Conservation (phyloP, 1,140 invertebrate species). For the Bombus consobrinus region DNA sequence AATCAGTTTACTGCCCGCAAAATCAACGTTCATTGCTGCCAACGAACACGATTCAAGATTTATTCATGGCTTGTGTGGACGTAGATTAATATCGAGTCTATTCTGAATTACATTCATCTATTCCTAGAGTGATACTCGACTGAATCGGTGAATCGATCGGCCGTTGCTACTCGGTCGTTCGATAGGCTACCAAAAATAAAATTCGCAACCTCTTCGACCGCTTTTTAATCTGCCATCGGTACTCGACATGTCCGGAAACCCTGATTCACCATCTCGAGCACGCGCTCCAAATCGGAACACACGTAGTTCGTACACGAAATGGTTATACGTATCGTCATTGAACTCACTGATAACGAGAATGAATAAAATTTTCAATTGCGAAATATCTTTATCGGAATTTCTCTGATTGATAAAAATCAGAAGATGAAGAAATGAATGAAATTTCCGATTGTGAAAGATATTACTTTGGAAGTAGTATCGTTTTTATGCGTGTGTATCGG, state of each 20-base stretch:
- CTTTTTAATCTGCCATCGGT: slow-evolving; percentile 51
- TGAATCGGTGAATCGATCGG: slow-evolving; percentile 57
- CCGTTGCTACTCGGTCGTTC: slow-evolving; percentile 57
- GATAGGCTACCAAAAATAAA: slow-evolving; percentile 66
- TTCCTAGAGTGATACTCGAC: slow-evolving; percentile 25
- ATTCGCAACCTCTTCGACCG: slow-evolving; percentile 45
- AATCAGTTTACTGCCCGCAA: too few relatives aligned
- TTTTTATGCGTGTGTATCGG: not conserved
- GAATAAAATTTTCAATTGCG: not conserved
- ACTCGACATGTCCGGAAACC: slow-evolving; percentile 10
- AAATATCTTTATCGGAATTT: not conserved
- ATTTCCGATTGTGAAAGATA: not conserved
- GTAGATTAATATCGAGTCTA: not conserved
- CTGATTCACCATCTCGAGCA: slow-evolving; percentile 15
- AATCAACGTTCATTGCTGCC: too few relatives aligned
- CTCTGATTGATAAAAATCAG: not conserved
- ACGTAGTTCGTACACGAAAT: not conserved
- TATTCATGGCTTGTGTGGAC: not conserved
- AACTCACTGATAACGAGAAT: not conserved
- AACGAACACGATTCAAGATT: too few relatives aligned
- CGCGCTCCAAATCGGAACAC: not conserved
- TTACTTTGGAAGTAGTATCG: not conserved
- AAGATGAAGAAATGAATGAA: not conserved
- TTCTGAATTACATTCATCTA: slow-evolving; percentile 27
- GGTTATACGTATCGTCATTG: not conserved